These are phyloP conservation scores for Solea solea DNA, from an alignment of 2,113 vertebrate genomes.

Conservation along the genomic window DNA sequence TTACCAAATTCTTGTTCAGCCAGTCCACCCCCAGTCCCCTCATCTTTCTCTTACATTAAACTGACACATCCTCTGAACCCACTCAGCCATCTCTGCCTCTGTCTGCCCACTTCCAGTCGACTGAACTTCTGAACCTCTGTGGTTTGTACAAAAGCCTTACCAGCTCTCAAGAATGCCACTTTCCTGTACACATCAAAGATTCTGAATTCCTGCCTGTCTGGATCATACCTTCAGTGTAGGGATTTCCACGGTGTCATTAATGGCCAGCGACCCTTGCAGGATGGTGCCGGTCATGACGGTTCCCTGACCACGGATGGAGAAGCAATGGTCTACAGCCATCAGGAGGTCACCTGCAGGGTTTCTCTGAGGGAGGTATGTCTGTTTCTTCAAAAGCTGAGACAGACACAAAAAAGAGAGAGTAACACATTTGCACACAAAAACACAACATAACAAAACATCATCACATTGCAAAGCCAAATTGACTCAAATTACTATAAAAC, in stretches of 20 bases:
- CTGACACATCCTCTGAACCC: conserved; percentile 80
- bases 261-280: conserved; percentile 91
- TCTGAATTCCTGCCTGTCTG: conserved; percentile 9
- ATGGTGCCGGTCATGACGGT: conserved; percentile 98
- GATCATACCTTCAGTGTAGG: conserved; percentile 90
- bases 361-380: conserved; percentile 90
- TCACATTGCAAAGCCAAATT: conserved; percentile 19
- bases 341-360: conserved; percentile 90
- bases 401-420: background rate
- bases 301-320: conserved; percentile 97
- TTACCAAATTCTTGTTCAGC: conserved; percentile 82
- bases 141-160: conserved; percentile 11
- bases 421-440: background rate
- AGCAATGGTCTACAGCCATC: conserved; percentile 98
- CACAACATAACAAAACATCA: too few species aligned
- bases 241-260: conserved; percentile 95
- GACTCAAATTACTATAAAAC: background rate
- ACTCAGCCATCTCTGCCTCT: conserved; percentile 70
- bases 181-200: conserved; percentile 28
- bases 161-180: conserved; percentile 5
- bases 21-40: conserved; percentile 41
- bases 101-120: conserved; percentile 68
- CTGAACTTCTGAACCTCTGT: conserved; percentile 74
- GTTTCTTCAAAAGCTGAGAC: conserved; percentile 89
- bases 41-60: conserved; percentile 57